Evolutionary conservation across 2,797 vertebrate species (phyloP).

Genomic region (Pipistrellus nathusii): DNA sequence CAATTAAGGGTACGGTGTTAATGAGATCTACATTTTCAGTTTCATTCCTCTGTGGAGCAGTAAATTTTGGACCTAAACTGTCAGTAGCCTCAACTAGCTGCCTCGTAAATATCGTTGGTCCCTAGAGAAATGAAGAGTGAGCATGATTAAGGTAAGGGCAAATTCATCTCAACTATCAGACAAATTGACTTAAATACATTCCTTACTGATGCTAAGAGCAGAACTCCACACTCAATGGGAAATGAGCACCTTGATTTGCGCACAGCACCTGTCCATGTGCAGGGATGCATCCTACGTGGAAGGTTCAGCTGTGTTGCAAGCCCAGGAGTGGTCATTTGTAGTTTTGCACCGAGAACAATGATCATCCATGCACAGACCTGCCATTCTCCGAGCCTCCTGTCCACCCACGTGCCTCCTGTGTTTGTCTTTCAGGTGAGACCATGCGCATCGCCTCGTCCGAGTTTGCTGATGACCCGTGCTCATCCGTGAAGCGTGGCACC

Average conservation of each 20-base stretch:
- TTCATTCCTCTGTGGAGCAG: background rate
- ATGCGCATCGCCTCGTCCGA: constrained; percentile 97
- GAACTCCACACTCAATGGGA: background rate
- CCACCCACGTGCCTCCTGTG: background rate
- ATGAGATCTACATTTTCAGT: background rate
- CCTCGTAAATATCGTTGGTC: background rate
- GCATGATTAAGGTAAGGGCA: background rate
- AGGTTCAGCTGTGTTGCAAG: rapidly evolving
- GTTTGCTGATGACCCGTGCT: constrained; percentile 98
- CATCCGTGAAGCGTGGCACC: constrained; percentile 97
- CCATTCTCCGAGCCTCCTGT: rapidly evolving
- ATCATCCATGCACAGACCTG: rapidly evolving
- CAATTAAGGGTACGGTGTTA: background rate
- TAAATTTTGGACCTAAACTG: background rate
- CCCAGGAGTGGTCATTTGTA: background rate
- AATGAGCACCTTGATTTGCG: background rate
- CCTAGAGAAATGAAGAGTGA: background rate
- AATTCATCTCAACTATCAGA: background rate
- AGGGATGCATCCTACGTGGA: background rate
- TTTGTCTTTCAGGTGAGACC: constrained; percentile 91
- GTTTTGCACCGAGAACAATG: background rate
- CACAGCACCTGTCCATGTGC: too few relatives aligned
- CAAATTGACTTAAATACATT: background rate
- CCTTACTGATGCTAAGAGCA: background rate
- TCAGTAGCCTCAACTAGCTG: background rate